These are phyloP conservation scores for Limnephilus rhombicus DNA, from an alignment of 2,888 invertebrate species.

Conservation along the genomic window DNA sequence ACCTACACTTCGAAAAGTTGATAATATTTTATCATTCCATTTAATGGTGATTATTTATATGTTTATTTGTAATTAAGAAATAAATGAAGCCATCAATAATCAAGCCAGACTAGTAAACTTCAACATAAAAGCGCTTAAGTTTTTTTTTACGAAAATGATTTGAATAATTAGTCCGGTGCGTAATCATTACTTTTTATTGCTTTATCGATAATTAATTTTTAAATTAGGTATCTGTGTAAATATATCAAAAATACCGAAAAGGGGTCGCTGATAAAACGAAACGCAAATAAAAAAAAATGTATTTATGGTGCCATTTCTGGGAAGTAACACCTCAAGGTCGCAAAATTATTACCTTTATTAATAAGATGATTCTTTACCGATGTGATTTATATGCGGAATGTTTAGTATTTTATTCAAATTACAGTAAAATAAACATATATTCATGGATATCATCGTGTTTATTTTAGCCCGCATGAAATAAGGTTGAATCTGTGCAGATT, in stretches of 20 bases:
- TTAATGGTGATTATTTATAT: not conserved
- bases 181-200: not conserved
- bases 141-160: not conserved
- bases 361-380: no score
- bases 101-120: not conserved
- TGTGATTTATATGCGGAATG: no score
- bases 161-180: not conserved
- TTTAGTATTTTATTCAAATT: no score
- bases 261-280: not conserved
- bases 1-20: not conserved
- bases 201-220: not conserved
- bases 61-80: constrained; percentile 15
- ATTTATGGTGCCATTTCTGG: no score
- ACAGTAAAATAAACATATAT: no score
- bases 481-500: no score
- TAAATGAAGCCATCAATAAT: constrained; percentile 5
- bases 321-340: no score
- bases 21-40: not conserved
- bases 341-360: no score
- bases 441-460: no score
- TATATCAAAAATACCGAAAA: not conserved
- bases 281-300: not conserved
- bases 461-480: no score
- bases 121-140: not conserved
- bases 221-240: not conserved